A percentile compares a stretch with the other conserved stretches of the same genome.
These are phyloP conservation scores for Rhagoletis pomonella DNA, from an alignment of 1,140 invertebrate genomes.

Conservation along the genomic window DNA sequence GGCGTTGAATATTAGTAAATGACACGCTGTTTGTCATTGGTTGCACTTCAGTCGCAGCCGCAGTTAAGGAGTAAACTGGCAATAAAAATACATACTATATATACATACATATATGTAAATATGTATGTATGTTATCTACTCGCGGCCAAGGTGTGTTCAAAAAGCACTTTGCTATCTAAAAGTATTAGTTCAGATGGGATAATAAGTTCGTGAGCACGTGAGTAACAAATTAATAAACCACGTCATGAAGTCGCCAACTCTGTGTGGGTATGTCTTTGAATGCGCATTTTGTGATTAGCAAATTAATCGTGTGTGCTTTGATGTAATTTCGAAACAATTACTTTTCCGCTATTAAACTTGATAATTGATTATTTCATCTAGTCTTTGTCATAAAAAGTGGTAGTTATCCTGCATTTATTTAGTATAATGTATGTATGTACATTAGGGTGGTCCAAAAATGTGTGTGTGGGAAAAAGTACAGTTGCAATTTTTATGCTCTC, in stretches of 20 bases:
- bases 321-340: not conserved
- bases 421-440: no score
- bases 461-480: no score
- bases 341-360: slow-evolving; percentile 4
- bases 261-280: not conserved
- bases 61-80: not conserved
- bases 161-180: not conserved
- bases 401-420: not conserved
- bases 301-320: slow-evolving; percentile 30
- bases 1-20: not conserved
- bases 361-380: slow-evolving; percentile 23
- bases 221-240: not conserved
- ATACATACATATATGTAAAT: no score
- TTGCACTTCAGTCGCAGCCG: not conserved
- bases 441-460: no score
- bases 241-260: not conserved
- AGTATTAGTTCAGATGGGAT: not conserved
- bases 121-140: not conserved
- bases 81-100: not conserved
- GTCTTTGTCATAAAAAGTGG: not conserved
- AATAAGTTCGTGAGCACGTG: slow-evolving; percentile 15
- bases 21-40: not conserved
- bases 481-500: no score
- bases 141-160: not conserved
- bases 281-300: slow-evolving; percentile 31